These are phyloP conservation scores for Drosophila cardini DNA, from an alignment of 1,140 invertebrate genomes.

Conservation along the genomic window DNA sequence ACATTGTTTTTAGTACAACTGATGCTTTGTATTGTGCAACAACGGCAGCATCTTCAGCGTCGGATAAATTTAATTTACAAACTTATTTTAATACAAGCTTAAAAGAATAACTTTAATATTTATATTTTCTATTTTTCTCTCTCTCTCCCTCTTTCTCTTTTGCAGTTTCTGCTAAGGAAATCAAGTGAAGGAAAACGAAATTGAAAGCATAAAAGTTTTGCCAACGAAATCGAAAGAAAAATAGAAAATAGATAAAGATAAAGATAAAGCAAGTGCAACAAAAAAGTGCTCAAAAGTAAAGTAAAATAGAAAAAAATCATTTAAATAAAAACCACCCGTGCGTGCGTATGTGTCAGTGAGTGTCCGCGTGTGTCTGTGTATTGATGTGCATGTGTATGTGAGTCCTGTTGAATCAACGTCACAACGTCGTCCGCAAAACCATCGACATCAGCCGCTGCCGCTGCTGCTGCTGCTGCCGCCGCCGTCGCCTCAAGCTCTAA, in stretches of 20 bases:
- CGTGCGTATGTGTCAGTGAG: slow-evolving; percentile 45
- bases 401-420: slow-evolving; percentile 36
- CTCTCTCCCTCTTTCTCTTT: slow-evolving; percentile 22
- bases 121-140: slow-evolving; percentile 2
- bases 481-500: slow-evolving; percentile 15
- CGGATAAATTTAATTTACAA: not conserved
- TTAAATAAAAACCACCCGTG: slow-evolving; percentile 14
- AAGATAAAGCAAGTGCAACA: slow-evolving; percentile 34
- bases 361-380: slow-evolving; percentile 29
- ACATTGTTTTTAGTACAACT: slow-evolving; percentile 14
- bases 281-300: slow-evolving; percentile 50
- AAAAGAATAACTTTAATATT: not conserved
- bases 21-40: slow-evolving; percentile 1
- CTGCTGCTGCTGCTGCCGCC: slow-evolving; percentile 66
- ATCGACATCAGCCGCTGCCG: slow-evolving; percentile 70
- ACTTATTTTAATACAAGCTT: not conserved
- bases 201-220: slow-evolving; percentile 20
- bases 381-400: slow-evolving; percentile 8
- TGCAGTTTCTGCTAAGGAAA: slow-evolving; percentile 59
- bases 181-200: slow-evolving; percentile 53
- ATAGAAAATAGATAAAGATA: slow-evolving; percentile 37
- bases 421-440: slow-evolving; percentile 78
- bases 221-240: slow-evolving; percentile 19
- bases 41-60: not conserved
- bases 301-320: slow-evolving; percentile 19